Percentiles rank a stretch among this genome's conserved stretches.
phyloP scores from a whole-genome alignment of 2,113 vertebrate genomes.

The Craseonycteris thonglongyai region DNA sequence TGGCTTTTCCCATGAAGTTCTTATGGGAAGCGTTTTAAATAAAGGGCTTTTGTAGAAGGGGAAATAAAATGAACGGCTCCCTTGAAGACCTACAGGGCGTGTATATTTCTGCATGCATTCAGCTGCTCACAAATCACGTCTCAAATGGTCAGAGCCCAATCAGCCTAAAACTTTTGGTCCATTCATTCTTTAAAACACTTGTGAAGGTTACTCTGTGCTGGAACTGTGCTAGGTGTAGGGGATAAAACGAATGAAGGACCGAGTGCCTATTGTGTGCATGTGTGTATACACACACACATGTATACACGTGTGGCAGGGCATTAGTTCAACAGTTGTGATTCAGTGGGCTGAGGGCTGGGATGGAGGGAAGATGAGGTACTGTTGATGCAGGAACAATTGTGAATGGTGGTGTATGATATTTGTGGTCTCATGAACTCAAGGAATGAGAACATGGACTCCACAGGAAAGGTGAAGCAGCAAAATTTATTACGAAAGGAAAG shows the following conservation, averaged over 20 bases:
- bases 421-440: too few relatives aligned
- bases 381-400: too few relatives aligned
- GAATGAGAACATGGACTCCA: too few relatives aligned
- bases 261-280: background rate
- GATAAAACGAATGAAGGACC: background rate
- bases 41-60: background rate
- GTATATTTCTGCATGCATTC: background rate
- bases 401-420: too few relatives aligned
- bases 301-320: background rate
- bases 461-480: too few relatives aligned
- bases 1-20: background rate
- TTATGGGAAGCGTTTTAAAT: background rate
- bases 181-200: background rate
- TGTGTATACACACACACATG: background rate
- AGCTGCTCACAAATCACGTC: background rate
- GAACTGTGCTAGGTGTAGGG: background rate
- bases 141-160: background rate
- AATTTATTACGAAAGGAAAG: too few relatives aligned
- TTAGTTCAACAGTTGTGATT: background rate
- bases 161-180: background rate
- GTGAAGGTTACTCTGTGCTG: background rate
- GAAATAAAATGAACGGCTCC: background rate
- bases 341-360: background rate
- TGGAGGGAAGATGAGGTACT: background rate
- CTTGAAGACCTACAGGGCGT: background rate